A percentile compares a stretch with the other conserved stretches of the same genome.
phyloP scores from a whole-genome alignment of 2,888 invertebrate genomes.

The Acleris sparsana region DNA sequence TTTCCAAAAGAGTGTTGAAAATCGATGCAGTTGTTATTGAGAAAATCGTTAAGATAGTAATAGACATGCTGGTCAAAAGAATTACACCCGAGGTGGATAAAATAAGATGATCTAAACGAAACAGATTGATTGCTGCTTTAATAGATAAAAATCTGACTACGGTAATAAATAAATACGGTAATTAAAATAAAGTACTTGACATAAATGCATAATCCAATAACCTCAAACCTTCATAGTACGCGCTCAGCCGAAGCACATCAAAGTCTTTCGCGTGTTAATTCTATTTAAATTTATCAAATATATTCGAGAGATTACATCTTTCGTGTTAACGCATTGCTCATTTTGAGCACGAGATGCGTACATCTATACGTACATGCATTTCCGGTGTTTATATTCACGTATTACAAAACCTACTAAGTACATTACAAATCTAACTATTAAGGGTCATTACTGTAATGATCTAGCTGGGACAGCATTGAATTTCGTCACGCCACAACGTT shows the following conservation, averaged over 20 bases:
- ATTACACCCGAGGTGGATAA: no score
- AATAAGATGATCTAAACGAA: no score
- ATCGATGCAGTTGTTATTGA: no score
- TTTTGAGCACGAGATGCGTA: slow-evolving; percentile 16
- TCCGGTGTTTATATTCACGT: slow-evolving; percentile 22
- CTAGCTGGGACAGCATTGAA: slow-evolving; percentile 7
- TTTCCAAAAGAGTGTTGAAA: no score
- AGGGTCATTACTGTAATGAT: slow-evolving; percentile 24
- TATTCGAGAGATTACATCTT: slow-evolving; percentile 2
- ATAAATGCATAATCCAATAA: no score
- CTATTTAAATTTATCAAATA: background rate
- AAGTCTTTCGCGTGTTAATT: slow-evolving; percentile 5
- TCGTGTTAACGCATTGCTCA: slow-evolving; percentile 12
- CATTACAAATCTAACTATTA: slow-evolving; percentile 17
- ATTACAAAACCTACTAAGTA: slow-evolving; percentile 22
- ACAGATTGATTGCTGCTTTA: no score
- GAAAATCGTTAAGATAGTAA: no score
- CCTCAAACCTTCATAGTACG: background rate
- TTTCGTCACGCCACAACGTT: slow-evolving; percentile 24
- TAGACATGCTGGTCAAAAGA: no score
- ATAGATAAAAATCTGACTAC: no score
- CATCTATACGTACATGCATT: slow-evolving; percentile 5
- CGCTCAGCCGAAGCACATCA: background rate
- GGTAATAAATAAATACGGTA: no score
- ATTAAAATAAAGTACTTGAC: no score